phyloP scores from a whole-genome alignment of 2,888 invertebrate species.

The Epirrhoe tristata region DNA sequence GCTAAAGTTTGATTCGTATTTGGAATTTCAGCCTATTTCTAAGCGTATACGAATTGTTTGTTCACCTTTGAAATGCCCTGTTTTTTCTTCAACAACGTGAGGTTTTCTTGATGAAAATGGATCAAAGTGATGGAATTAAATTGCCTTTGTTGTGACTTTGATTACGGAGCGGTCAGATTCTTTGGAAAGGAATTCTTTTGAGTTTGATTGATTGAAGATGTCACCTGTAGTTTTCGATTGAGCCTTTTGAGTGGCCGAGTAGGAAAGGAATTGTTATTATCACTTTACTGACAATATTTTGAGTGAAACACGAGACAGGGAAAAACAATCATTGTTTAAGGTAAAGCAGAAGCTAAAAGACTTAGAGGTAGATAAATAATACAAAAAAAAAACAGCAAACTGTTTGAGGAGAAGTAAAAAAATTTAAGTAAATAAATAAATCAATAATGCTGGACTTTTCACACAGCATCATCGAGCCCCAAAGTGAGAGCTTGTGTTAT shows the following conservation, averaged over 20 bases:
- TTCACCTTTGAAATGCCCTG: slow-evolving; percentile 45
- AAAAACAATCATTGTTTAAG: no score
- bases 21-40: slow-evolving; percentile 50
- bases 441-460: no score
- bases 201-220: slow-evolving; percentile 27
- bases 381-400: no score
- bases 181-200: slow-evolving; percentile 31
- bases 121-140: slow-evolving; percentile 47
- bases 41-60: slow-evolving; percentile 46
- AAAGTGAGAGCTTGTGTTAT: no score
- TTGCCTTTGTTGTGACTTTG: slow-evolving; percentile 39
- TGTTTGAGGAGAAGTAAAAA: no score
- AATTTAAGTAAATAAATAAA: no score
- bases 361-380: no score
- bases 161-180: slow-evolving; percentile 19
- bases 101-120: slow-evolving; percentile 38
- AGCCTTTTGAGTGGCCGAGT: not conserved
- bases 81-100: slow-evolving; percentile 33
- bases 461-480: no score
- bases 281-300: not conserved
- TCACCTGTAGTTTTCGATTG: slow-evolving; percentile 4
- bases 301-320: not conserved
- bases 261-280: not conserved
- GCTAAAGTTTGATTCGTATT: slow-evolving; percentile 56
- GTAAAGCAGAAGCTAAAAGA: no score